A percentile compares a stretch with the other conserved stretches of the same genome.
Evolutionary conservation across 1,140 invertebrate genomes (phyloP).

Genomic region (Tribolium castaneum): DNA sequence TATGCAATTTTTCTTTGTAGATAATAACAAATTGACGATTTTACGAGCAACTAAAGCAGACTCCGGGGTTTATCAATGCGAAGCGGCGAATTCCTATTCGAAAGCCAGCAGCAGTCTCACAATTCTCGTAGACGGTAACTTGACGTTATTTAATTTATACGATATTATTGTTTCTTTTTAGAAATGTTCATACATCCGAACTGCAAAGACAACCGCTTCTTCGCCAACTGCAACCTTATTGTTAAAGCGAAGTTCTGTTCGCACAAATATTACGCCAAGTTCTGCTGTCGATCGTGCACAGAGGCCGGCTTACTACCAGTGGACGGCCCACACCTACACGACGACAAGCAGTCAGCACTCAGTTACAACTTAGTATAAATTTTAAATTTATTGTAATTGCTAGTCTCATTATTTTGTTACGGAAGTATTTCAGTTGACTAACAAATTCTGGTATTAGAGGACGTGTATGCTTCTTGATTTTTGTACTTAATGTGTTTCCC

Average conservation of each 20-base stretch:
- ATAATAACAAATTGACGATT: constrained; percentile 76
- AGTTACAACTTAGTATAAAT: constrained; percentile 52
- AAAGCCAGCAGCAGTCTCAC: constrained; percentile 69
- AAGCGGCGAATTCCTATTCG: constrained; percentile 78
- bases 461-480: constrained; percentile 17
- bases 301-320: constrained; percentile 72
- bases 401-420: constrained; percentile 50
- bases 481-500: constrained; percentile 29
- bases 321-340: constrained; percentile 45
- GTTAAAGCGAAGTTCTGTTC: constrained; percentile 84
- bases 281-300: constrained; percentile 93
- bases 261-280: constrained; percentile 90
- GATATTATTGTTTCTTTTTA: constrained; percentile 65
- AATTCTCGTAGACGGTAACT: constrained; percentile 64
- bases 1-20: constrained; percentile 61
- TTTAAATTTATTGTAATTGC: constrained; percentile 35
- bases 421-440: constrained; percentile 12
- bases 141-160: no score
- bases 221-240: constrained; percentile 89
- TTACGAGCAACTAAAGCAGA: constrained; percentile 72
- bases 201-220: constrained; percentile 89
- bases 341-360: constrained; percentile 47
- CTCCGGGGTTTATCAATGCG: constrained; percentile 82
- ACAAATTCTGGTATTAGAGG: constrained; percentile 10
- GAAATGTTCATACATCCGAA: constrained; percentile 79